Base-by-base conservation (phyloP, 2,888 invertebrate genomes). In the Athrips mouffetella region DNA sequence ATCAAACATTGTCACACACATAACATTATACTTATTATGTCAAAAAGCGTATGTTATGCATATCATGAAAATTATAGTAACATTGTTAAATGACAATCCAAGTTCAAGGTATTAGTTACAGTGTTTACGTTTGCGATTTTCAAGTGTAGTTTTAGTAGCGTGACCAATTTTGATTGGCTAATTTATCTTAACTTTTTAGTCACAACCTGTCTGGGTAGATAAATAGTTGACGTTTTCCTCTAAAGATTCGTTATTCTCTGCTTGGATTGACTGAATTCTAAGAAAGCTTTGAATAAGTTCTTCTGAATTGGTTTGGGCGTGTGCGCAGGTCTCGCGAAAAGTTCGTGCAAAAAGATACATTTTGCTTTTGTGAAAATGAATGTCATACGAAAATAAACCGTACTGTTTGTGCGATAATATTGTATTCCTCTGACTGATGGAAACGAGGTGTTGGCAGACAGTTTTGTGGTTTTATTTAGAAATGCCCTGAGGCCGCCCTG, bases 401-500 rank as follows among this genome's bases (percentile, higher is more conserved):
- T 27, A 41, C 29, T 41, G 3, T 25, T 27, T 15, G 7, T 7
- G 29, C 13, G 1, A 6, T 27, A 16, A 16, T 41, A 16, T 8
- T 10, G 18, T 2, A 35, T 3, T n/a, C 35, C 18, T 10, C 18
- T n/a, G 4, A 23, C 13, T 8, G 21, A n/a, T 39, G 13, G 23
- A 23, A 23, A 39, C 23, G 11, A 39, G 11, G 11, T 39, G 5
- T 23, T 23, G 39, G 39, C 23, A 23, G 39, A 23, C 11, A 13
- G 10, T 35, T 23, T 39, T 29, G 44, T 47, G 13, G 41, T 44
- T 50, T 51, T 52, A 49, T 52, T 54, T 56, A 49, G 49, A 49
- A 54, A 49, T 35, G 49, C 47, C 13, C 40, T 39, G 45, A 44
- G 18, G 10, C 7, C 8, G 39, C 39, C 23, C 21, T 39, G 11